phyloP scores from a whole-genome alignment of 2,888 invertebrate genomes.

The Gymnocheta viridis region DNA sequence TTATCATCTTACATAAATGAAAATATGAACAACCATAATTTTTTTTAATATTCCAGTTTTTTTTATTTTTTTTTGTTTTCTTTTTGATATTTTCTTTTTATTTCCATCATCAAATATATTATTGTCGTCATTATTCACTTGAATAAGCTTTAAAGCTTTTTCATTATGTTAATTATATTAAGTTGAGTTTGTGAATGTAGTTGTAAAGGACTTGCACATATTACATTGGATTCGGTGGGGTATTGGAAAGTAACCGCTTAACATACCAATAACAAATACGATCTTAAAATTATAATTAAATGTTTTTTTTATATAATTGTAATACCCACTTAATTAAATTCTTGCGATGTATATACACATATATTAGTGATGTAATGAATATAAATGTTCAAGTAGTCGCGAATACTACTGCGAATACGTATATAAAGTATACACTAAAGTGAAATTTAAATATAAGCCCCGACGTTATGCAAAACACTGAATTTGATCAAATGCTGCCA shows the following conservation, averaged over 20 bases:
- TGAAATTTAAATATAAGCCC: too few relatives aligned
- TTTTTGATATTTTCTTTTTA: slow-evolving; percentile 4
- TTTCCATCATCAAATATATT: slow-evolving; percentile 51
- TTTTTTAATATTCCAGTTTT: slow-evolving; percentile 17
- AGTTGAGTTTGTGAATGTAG: background rate
- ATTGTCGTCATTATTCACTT: slow-evolving; percentile 62
- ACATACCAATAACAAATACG: background rate
- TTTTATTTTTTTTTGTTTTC: slow-evolving; percentile 5
- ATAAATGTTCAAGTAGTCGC: too few relatives aligned
- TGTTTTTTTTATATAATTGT: too few relatives aligned
- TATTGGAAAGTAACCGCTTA: background rate
- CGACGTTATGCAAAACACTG: too few relatives aligned
- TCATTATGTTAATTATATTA: slow-evolving; percentile 30
- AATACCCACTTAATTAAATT: too few relatives aligned
- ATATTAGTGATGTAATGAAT: too few relatives aligned
- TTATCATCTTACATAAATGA: slow-evolving; percentile 7
- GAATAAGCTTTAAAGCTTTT: slow-evolving; percentile 58
- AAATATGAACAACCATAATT: slow-evolving; percentile 42
- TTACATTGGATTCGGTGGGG: background rate
- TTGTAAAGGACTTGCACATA: background rate
- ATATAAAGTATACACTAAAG: too few relatives aligned
- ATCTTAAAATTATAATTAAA: too few relatives aligned
- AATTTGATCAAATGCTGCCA: too few relatives aligned
- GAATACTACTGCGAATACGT: too few relatives aligned
- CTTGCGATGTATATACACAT: too few relatives aligned